Base-by-base conservation (phyloP, 2,797 vertebrate genomes). In the Gephyroberyx darwinii region DNA sequence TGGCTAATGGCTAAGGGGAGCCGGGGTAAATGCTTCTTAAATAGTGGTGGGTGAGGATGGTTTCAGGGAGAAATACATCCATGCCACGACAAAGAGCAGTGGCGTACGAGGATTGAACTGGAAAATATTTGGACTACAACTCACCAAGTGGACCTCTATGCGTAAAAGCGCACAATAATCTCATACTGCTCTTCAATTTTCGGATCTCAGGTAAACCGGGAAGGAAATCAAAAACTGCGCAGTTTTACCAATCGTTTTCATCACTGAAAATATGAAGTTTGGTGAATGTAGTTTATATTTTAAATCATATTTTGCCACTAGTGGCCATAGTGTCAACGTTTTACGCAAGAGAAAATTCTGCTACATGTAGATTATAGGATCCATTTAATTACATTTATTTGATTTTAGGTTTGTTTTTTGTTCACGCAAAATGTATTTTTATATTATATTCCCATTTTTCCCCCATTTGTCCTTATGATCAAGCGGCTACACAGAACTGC, bases 1-100 rank as follows among this genome's bases (percentile, higher is more conserved):
- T 94, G 94, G 94, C 91, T 93, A 93, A 93, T 92, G 90, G 91
- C 80, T 88, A 88, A 90, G 84, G 89, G 92, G 93, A 92, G 92
- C 88, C 87, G 88, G 91, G 92, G 89, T 92, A 92, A 92, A 93
- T 89, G 92, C 90, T 86, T 92, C 92, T 95, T 95, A 94, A 94
- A 95, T 92, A 94, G 91, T 89, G 60, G 77, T 83, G 86, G 85
- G 84, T 89, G 90, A 91, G 92, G 90, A 90, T 89, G 85, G 70
- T 88, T 86, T 85, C 59, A n/a, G n/a, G 60, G 86, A 77, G 84
- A 91, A 84, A 74, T 69, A 84, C 87, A 89, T 85, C 78, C 45
- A 76, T 62, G 76, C 64, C 65, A 35, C 76, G 73, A 86, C 76
- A 86, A 84, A 84, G 78, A 77, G 53, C 30, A 54, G 69, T 75